A percentile compares a stretch with the other conserved stretches of the same genome.
Conservation (phyloP, 2,113 vertebrate genomes). For the Plestiodon gilberti region DNA sequence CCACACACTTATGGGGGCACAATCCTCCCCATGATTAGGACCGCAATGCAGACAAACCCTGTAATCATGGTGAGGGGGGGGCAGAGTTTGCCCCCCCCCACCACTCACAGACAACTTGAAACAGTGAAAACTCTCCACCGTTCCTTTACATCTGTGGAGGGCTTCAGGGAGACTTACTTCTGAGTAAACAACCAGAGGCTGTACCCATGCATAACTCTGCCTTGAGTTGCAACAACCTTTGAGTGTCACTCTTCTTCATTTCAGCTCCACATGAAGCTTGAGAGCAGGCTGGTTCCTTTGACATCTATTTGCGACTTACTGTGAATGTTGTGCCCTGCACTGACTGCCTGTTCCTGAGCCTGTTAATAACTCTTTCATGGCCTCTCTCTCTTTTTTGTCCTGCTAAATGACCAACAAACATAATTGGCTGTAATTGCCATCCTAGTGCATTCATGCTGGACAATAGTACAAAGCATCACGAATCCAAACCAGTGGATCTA, state of each 20-base stretch:
- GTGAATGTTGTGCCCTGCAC: background rate
- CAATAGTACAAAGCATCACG: background rate
- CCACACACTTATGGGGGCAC: too few relatives aligned
- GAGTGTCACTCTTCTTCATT: background rate
- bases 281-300: background rate
- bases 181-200: too few relatives aligned
- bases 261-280: background rate
- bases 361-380: background rate
- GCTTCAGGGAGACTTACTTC: too few relatives aligned
- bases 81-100: too few relatives aligned
- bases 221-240: background rate
- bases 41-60: too few relatives aligned
- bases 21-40: too few relatives aligned
- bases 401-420: background rate
- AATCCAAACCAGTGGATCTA: background rate
- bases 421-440: background rate
- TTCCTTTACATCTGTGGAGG: too few relatives aligned
- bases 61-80: too few relatives aligned
- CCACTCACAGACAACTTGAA: too few relatives aligned
- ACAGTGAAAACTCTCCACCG: too few relatives aligned
- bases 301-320: background rate
- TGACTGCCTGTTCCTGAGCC: background rate
- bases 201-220: background rate
- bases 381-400: background rate
- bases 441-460: background rate